Conservation (phyloP, 2,888 invertebrate species). For the Kuschelorhynchus macadamiae region DNA sequence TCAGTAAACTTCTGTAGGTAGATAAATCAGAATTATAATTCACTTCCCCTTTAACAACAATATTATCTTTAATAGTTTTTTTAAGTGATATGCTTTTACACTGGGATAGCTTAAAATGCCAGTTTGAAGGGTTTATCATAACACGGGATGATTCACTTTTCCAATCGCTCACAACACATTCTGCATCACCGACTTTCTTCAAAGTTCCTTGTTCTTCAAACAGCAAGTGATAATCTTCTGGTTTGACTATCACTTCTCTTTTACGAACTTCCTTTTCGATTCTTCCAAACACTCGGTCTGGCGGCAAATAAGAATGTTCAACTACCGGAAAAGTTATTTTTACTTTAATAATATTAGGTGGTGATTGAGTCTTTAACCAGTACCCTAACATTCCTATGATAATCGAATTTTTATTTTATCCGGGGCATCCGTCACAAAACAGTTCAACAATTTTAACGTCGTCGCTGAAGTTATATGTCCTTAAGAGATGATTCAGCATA, state of each 20-base stretch:
- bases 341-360: not conserved
- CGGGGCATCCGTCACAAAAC: no score
- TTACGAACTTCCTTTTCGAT: no score
- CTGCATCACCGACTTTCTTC: no score
- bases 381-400: no score
- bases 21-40: not conserved
- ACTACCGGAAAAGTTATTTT: conserved; percentile 1
- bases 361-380: no score
- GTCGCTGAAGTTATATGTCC: not conserved
- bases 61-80: not conserved
- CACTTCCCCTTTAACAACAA: not conserved
- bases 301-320: not conserved
- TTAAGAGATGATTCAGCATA: not conserved
- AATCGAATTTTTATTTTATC: no score
- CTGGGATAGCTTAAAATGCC: not conserved
- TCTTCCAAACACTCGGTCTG: no score
- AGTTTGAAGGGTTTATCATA: not conserved
- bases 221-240: no score
- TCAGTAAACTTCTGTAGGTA: not conserved
- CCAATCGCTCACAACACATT: not conserved
- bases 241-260: no score
- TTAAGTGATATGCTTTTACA: not conserved
- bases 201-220: no score
- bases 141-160: conserved; percentile 6
- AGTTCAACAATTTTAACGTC: not conserved